Base-by-base conservation (phyloP, 2,888 invertebrate species). In the Perizoma affinitatum region DNA sequence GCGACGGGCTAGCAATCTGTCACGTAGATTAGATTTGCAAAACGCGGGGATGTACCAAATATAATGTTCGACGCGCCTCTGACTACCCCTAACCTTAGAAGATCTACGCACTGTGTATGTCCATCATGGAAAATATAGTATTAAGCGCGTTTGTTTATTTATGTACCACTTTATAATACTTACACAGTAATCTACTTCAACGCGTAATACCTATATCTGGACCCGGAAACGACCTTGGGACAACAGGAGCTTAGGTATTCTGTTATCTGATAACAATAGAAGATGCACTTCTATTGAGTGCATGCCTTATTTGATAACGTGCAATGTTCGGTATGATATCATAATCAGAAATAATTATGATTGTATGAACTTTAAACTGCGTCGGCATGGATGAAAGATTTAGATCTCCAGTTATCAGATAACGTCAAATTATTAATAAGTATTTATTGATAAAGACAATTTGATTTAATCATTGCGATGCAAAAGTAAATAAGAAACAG, bases 231-330 rank as follows among this genome's bases (percentile, higher is more conserved):
- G 46, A 38, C 60, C 60, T 57, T 60, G 60, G 41, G 5, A 1
- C 22, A 1, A 68, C 68, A 54, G 45, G 67, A 60, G 58, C 41
- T 41, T 38, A 54, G 51, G 45, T 38, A 56, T 51, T 58, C 35
- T 36, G 41, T 48, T 61, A 59, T 58, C 61, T 58, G 49, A 34
- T 56, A 51, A 63, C 64, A 58, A 60, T 54, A 50, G 48, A 35
- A 50, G 48, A 61, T 61, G 60, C 66, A 64, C 62, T 66, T 65
- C 54, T 57, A 63, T 56, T 46, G 63, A 61, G 64, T 58, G 49
- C 53, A 54, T 49, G 5, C 22, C 43, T n/a, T 58, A 46, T n/a
- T 5, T 38, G 35, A 48, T 41, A 36, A 42, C 58, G 6, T 7
- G 53, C 48, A 58, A 58, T 58, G 57, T 35, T 22, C 22, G 3